Conservation (phyloP, 2,113 vertebrate genomes). For the Xiphophorus maculatus region DNA sequence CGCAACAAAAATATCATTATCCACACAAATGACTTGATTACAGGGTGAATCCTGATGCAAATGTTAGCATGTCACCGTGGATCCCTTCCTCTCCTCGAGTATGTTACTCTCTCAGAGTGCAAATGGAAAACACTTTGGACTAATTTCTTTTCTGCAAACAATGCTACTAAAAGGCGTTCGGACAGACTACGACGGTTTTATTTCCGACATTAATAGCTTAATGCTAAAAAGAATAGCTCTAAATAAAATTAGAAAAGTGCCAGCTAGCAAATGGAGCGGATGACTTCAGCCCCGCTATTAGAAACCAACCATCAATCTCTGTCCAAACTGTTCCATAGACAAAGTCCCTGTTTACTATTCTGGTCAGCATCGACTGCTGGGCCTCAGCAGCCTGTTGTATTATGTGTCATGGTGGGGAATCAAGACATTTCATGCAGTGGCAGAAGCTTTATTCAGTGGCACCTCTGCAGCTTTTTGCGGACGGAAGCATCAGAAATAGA, state of each 20-base stretch:
- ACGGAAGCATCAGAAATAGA: conserved; percentile 79
- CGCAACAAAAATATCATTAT: conserved; percentile 56
- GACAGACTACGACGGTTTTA: conserved; percentile 12
- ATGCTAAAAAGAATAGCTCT: conserved; percentile 46
- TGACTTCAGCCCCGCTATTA: conserved; percentile 44
- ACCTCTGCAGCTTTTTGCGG: conserved; percentile 72
- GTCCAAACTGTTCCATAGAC: conserved; percentile 51
- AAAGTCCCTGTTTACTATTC: conserved; percentile 70
- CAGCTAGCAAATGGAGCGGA: conserved; percentile 50
- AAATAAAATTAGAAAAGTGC: conserved; percentile 56
- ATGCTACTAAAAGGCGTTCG: conserved; percentile 36
- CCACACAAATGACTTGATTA: conserved; percentile 66
- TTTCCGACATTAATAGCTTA: conserved; percentile 49
- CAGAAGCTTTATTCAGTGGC: conserved; percentile 69
- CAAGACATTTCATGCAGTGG: conserved; percentile 64
- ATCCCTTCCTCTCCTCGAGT: conserved; percentile 2
- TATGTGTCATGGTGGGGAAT: conserved; percentile 63
- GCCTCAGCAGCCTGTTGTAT: conserved; percentile 59
- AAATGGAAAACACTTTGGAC: conserved; percentile 15
- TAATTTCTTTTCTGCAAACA: conserved; percentile 29
- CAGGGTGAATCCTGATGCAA: conserved; percentile 44
- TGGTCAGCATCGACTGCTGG: conserved; percentile 43
- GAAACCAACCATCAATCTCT: conserved; percentile 59
- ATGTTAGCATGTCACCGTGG: conserved; percentile 43
- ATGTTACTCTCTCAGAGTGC: conserved; percentile 12